Evolutionary conservation across 2,113 vertebrate species (phyloP).

Genomic region (Stegastes partitus): DNA sequence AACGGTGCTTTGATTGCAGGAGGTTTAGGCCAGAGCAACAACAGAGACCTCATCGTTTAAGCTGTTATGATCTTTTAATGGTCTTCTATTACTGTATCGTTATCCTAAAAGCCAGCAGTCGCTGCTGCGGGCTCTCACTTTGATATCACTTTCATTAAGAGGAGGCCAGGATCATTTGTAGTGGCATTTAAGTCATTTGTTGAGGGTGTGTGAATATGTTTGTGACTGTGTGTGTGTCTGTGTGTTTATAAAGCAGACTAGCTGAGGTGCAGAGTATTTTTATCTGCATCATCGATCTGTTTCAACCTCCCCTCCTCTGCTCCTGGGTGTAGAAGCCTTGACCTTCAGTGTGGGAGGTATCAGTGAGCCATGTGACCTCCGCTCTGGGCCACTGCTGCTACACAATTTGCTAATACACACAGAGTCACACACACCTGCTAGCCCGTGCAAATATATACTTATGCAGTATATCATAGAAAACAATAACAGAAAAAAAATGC

Average conservation of each 20-base stretch:
- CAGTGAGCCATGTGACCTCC: conserved; percentile 75
- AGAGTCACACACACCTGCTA: conserved; percentile 37
- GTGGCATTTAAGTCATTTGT: conserved; percentile 78
- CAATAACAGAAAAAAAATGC: background rate
- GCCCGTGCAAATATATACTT: conserved; percentile 26
- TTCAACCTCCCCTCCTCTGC: conserved; percentile 69
- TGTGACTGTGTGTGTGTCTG: conserved; percentile 63
- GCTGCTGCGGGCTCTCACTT: conserved; percentile 48
- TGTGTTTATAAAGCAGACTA: conserved; percentile 75
- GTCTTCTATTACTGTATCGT: conserved; percentile 78
- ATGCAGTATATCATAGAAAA: background rate
- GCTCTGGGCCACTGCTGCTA: conserved; percentile 58
- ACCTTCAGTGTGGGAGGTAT: conserved; percentile 85
- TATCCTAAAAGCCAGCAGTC: conserved; percentile 73
- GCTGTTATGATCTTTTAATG: conserved; percentile 83
- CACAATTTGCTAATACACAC: conserved; percentile 50
- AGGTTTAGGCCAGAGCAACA: conserved; percentile 72
- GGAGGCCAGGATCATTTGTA: conserved; percentile 73
- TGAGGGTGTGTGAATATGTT: conserved; percentile 64
- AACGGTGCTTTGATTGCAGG: conserved; percentile 69
- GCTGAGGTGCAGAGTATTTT: conserved; percentile 82
- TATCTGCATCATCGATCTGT: conserved; percentile 82
- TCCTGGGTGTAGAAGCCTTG: conserved; percentile 74
- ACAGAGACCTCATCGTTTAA: conserved; percentile 76
- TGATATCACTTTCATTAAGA: conserved; percentile 83